Evolutionary conservation across 2,797 vertebrate species (phyloP).

Genomic region (Aldrovandia affinis): DNA sequence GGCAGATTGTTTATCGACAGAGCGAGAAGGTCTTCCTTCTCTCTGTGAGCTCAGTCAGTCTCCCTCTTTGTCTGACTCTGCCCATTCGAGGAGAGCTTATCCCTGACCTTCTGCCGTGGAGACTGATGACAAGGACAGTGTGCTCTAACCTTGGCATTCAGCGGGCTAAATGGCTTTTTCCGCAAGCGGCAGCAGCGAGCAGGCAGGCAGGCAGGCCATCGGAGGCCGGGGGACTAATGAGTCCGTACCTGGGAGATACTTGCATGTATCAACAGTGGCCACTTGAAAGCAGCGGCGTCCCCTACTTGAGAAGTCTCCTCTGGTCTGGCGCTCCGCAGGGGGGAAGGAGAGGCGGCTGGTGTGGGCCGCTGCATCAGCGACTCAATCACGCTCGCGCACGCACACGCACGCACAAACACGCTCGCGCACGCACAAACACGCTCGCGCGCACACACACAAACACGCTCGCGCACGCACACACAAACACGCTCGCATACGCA

Average conservation of each 20-base stretch:
- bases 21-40: constrained; percentile 69
- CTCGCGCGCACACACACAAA: background rate
- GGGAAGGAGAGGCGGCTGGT: background rate
- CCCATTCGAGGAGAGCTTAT: constrained; percentile 84
- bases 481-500: background rate
- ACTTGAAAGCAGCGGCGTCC: constrained; percentile 69
- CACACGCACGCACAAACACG: no score
- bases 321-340: background rate
- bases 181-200: constrained; percentile 83
- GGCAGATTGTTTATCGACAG: constrained; percentile 75
- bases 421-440: background rate
- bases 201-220: constrained; percentile 76
- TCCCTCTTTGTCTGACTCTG: constrained; percentile 78
- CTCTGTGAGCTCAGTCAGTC: constrained; percentile 77
- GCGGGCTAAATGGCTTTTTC: constrained; percentile 89
- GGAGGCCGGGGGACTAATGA: constrained; percentile 77
- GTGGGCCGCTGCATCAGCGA: background rate
- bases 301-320: constrained; percentile 26
- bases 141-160: constrained; percentile 93
- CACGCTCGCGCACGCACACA: background rate
- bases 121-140: constrained; percentile 88
- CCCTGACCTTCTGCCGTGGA: constrained; percentile 88
- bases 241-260: constrained; percentile 76
- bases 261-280: constrained; percentile 66
- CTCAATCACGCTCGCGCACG: background rate